phyloP scores from a whole-genome alignment of 1,140 invertebrate species.

The Palaemon carinicauda region DNA sequence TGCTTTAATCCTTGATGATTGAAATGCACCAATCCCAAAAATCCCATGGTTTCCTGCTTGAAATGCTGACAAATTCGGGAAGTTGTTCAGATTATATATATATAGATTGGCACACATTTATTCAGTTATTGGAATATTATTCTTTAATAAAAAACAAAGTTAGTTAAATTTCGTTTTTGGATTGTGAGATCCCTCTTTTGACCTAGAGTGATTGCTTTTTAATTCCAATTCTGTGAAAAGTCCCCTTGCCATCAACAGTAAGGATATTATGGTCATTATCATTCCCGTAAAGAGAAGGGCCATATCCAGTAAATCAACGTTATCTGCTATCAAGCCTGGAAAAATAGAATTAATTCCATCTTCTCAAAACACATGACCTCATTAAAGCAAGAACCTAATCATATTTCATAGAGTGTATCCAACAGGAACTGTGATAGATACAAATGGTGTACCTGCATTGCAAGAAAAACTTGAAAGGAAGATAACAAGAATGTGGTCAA shows the following conservation, averaged over 20 bases:
- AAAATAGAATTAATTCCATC: conserved; percentile 9
- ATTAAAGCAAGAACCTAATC: not conserved
- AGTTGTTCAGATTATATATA: no score
- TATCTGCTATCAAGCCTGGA: not conserved
- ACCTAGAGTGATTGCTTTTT: no score
- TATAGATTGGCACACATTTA: no score
- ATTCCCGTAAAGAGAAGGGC: conserved; percentile 5
- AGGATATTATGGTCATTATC: conserved; percentile 23
- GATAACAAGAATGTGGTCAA: not conserved
- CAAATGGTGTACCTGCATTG: conserved; percentile 3
- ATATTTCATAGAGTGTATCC: not conserved
- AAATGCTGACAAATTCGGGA: no score
- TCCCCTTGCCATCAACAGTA: conserved; percentile 1
- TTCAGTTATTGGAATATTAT: no score
- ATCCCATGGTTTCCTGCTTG: no score
- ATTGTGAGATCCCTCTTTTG: no score
- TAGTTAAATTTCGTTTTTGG: no score
- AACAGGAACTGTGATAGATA: conserved; percentile 26
- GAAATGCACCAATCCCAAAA: no score
- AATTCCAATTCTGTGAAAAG: no score
- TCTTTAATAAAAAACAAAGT: no score
- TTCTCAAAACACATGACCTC: conserved; percentile 16
- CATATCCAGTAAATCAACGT: not conserved
- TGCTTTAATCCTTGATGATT: no score
- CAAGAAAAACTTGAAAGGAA: not conserved